A percentile compares a stretch with the other conserved stretches of the same genome.
Evolutionary conservation across 1,140 invertebrate species (phyloP).

Genomic region (Hyphantria cunea): DNA sequence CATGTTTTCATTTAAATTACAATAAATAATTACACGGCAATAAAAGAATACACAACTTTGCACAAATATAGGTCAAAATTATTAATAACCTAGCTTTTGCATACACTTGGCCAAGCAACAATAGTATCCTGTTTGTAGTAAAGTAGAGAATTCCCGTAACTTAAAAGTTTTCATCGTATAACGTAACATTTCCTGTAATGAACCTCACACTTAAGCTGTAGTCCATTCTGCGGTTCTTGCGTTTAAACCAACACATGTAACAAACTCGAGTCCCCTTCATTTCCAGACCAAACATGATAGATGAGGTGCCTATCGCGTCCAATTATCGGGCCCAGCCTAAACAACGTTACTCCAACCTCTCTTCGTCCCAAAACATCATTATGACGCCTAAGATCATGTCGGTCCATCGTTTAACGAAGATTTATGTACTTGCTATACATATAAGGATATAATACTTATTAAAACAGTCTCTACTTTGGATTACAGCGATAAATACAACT

Average conservation of each 20-base stretch:
- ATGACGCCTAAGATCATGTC: slow-evolving; percentile 11
- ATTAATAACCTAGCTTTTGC: too few species aligned
- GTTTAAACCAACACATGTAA: slow-evolving; percentile 4
- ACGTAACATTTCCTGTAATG: not conserved
- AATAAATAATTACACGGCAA: too few species aligned
- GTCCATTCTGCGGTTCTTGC: not conserved
- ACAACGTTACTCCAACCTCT: slow-evolving; percentile 9
- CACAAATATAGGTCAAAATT: too few species aligned
- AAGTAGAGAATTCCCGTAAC: too few species aligned
- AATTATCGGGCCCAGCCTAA: slow-evolving; percentile 15
- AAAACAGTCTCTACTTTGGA: too few species aligned
- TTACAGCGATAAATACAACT: too few species aligned
- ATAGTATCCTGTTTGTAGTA: too few species aligned
- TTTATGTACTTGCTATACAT: slow-evolving; percentile 10
- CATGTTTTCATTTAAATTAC: too few species aligned
- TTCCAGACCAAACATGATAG: slow-evolving; percentile 18
- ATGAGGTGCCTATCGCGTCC: slow-evolving; percentile 21
- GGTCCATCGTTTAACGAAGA: slow-evolving; percentile 4
- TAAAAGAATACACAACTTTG: too few species aligned
- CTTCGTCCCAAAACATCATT: slow-evolving; percentile 13
- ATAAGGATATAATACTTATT: not conserved
- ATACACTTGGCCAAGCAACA: too few species aligned
- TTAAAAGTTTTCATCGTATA: too few species aligned
- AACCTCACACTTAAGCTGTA: not conserved
- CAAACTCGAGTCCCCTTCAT: slow-evolving; percentile 10